phyloP scores from a whole-genome alignment of 2,113 vertebrate species.

The Lanius collurio region DNA sequence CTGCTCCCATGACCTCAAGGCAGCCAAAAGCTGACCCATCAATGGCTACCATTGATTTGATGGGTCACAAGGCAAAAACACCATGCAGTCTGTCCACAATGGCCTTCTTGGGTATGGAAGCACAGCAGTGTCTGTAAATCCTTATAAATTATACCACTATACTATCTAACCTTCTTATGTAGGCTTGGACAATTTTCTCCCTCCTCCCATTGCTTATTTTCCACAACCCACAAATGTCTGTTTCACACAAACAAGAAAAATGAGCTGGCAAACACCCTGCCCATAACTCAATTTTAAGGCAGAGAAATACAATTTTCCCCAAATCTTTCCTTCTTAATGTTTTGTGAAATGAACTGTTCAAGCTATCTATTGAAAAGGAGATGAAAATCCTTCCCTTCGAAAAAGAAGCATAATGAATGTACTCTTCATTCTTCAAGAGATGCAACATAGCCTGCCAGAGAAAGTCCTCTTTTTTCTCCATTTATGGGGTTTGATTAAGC shows the following conservation, averaged over 20 bases:
- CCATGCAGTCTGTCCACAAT: not conserved
- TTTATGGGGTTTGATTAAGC: not conserved
- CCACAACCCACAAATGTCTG: conserved; percentile 16
- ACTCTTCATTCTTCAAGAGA: not conserved
- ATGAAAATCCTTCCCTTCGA: conserved; percentile 32
- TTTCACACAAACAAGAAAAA: conserved; percentile 61
- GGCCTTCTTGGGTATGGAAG: not conserved
- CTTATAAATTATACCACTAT: not conserved
- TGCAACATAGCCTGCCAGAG: not conserved
- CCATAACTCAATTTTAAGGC: conserved; percentile 54
- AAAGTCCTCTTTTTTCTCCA: not conserved
- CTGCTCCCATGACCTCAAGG: not conserved
- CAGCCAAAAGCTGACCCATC: not conserved
- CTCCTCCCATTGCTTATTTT: conserved; percentile 20
- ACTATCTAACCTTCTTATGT: not conserved
- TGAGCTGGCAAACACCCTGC: conserved; percentile 33
- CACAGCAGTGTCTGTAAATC: not conserved
- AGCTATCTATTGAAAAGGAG: conserved; percentile 44
- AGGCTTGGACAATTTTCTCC: conserved; percentile 21
- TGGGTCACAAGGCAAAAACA: not conserved
- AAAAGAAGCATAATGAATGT: conserved; percentile 30
- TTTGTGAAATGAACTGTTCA: conserved; percentile 69
- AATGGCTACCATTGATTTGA: not conserved
- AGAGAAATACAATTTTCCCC: conserved; percentile 48
- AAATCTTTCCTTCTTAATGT: conserved; percentile 59